These are phyloP conservation scores for Latheticus oryzae DNA, from an alignment of 2,888 invertebrate genomes.

Conservation along the genomic window DNA sequence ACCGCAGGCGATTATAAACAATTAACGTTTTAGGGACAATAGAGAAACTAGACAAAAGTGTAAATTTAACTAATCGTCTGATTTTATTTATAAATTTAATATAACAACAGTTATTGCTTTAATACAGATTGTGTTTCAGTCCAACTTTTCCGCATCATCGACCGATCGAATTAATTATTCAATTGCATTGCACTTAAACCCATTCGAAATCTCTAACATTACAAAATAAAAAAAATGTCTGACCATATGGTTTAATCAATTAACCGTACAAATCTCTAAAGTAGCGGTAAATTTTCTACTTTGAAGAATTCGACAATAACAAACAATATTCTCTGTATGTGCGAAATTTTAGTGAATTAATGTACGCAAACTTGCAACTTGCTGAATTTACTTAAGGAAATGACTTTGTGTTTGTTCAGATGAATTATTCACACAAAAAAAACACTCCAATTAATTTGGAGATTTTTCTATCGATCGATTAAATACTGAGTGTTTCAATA, in stretches of 20 bases:
- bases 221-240: slow-evolving; percentile 11
- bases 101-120: slow-evolving; percentile 14
- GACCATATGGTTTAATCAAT: slow-evolving; percentile 35
- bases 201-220: neutral
- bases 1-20: slow-evolving; percentile 13
- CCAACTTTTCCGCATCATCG: slow-evolving; percentile 30
- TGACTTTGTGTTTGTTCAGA: slow-evolving; percentile 13
- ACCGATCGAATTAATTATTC: slow-evolving; percentile 30
- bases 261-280: slow-evolving; percentile 37
- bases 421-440: slow-evolving; percentile 1
- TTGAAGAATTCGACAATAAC: slow-evolving; percentile 24
- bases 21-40: slow-evolving; percentile 16
- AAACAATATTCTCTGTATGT: too few relatives aligned
- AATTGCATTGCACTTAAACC: slow-evolving; percentile 15
- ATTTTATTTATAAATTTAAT: too few relatives aligned
- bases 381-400: slow-evolving; percentile 23
- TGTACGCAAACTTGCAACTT: slow-evolving; percentile 36
- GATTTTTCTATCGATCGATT: too few relatives aligned
- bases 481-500: too few relatives aligned
- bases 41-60: slow-evolving; percentile 9
- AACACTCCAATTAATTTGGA: slow-evolving; percentile 18
- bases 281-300: slow-evolving; percentile 31
- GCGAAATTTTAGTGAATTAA: too few relatives aligned
- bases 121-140: too few relatives aligned
- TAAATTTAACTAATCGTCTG: slow-evolving; percentile 8